phyloP scores from a whole-genome alignment of 2,888 invertebrate genomes.

The Anorthoa munda region DNA sequence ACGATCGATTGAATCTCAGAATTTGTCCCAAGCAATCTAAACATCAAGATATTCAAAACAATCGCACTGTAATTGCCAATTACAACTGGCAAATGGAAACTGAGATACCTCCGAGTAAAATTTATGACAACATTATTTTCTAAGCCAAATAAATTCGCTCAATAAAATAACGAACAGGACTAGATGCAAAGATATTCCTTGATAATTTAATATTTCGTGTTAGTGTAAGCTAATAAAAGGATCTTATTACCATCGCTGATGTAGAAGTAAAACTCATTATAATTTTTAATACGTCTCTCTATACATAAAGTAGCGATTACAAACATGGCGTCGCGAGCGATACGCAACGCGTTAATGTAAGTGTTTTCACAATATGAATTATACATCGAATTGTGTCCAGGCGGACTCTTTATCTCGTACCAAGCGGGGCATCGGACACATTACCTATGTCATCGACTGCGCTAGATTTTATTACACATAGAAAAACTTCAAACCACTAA shows the following conservation, averaged over 20 bases:
- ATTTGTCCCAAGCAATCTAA: conserved; percentile 48
- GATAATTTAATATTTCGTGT: conserved; percentile 61
- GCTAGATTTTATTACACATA: conserved; percentile 67
- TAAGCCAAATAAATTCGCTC: conserved; percentile 53
- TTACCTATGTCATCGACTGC: conserved; percentile 73
- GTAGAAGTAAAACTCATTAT: conserved; percentile 73
- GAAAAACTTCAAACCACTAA: conserved; percentile 57
- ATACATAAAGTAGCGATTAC: conserved; percentile 76
- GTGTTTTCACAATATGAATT: conserved; percentile 83
- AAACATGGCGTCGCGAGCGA: conserved; percentile 76
- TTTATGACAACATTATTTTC: conserved; percentile 54
- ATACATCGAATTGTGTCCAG: conserved; percentile 78
- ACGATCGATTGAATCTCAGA: conserved; percentile 25
- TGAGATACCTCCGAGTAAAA: conserved; percentile 47
- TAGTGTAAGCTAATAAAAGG: conserved; percentile 66
- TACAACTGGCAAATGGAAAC: conserved; percentile 61
- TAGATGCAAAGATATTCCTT: conserved; percentile 44
- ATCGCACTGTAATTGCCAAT: conserved; percentile 58
- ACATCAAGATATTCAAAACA: conserved; percentile 58
- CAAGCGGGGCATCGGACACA: conserved; percentile 77
- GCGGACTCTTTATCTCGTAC: conserved; percentile 76
- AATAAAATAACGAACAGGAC: conserved; percentile 52
- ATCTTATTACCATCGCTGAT: conserved; percentile 66
- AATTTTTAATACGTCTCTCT: conserved; percentile 75
- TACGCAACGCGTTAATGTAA: conserved; percentile 81